These are phyloP conservation scores for Nicator chloris DNA, from an alignment of 2,113 vertebrate species.

Conservation along the genomic window DNA sequence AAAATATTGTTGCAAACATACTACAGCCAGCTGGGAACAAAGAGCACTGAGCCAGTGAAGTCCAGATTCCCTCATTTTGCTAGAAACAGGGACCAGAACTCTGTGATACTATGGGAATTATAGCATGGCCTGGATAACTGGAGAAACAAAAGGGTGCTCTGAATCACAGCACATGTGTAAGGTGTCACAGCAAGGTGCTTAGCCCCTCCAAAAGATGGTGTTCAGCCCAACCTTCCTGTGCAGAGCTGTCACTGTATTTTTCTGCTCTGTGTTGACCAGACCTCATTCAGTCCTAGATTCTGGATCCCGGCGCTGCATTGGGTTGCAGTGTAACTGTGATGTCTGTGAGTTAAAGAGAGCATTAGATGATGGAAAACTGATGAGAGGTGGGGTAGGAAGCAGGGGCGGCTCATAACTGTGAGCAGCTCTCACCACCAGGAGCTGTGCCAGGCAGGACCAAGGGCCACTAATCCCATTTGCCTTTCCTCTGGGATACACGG, in stretches of 20 bases:
- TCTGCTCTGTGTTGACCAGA: not conserved
- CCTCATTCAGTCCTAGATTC: not conserved
- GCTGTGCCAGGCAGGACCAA: not conserved
- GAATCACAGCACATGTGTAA: too few relatives aligned
- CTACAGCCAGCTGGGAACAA: not conserved
- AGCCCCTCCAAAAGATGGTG: not conserved
- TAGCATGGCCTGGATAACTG: not conserved
- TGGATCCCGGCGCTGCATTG: not conserved
- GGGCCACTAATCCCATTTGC: not conserved
- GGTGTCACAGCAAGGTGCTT: not conserved
- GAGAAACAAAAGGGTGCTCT: not conserved
- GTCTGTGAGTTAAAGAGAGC: not conserved
- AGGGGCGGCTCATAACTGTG: not conserved
- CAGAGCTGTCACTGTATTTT: not conserved
- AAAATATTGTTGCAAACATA: not conserved
- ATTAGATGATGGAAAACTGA: not conserved
- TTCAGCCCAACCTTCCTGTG: not conserved
- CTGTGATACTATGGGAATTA: not conserved
- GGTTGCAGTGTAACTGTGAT: not conserved
- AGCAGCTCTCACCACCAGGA: not conserved
- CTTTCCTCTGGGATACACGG: not conserved
- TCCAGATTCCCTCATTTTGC: not conserved
- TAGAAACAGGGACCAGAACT: not conserved
- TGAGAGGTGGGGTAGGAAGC: not conserved
- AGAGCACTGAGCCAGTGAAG: not conserved